These are phyloP conservation scores for Zaprionus inermis DNA, from an alignment of 1,140 invertebrate genomes.

Conservation along the genomic window DNA sequence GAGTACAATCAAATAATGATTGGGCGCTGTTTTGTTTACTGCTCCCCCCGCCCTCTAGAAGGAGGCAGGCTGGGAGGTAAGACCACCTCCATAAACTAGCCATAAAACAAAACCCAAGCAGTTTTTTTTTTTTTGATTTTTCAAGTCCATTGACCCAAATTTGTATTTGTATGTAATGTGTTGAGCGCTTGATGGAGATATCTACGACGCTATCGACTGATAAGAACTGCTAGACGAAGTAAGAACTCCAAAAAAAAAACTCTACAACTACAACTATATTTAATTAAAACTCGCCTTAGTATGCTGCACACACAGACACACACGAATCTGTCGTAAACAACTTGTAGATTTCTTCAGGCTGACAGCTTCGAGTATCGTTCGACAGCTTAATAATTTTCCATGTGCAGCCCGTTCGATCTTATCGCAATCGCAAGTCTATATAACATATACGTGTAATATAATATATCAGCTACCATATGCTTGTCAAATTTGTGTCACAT, in stretches of 20 bases:
- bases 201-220: slow-evolving; percentile 51
- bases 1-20: slow-evolving; percentile 47
- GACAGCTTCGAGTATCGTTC: slow-evolving; percentile 58
- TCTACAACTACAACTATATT: slow-evolving; percentile 23
- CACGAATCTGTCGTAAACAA: slow-evolving; percentile 38
- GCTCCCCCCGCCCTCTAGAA: neutral
- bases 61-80: neutral
- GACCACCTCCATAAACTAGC: slow-evolving; percentile 30
- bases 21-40: slow-evolving; percentile 59
- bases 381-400: slow-evolving; percentile 65
- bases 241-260: slow-evolving; percentile 7
- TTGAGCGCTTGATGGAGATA: slow-evolving; percentile 49
- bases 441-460: slow-evolving; percentile 6
- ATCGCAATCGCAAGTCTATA: slow-evolving; percentile 20
- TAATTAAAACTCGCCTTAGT: slow-evolving; percentile 34
- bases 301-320: no score
- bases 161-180: slow-evolving; percentile 59
- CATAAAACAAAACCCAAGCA: slow-evolving; percentile 29
- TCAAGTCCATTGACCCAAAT: slow-evolving; percentile 73
- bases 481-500: slow-evolving; percentile 70
- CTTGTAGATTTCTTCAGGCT: slow-evolving; percentile 35
- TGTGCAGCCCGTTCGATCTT: slow-evolving; percentile 48
- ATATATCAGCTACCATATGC: slow-evolving; percentile 41
- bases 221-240: slow-evolving; percentile 29
- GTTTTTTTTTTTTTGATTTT: slow-evolving; percentile 23